Evolutionary conservation across 1,140 invertebrate species (phyloP).

Genomic region (Tetragnatha versicolor): DNA sequence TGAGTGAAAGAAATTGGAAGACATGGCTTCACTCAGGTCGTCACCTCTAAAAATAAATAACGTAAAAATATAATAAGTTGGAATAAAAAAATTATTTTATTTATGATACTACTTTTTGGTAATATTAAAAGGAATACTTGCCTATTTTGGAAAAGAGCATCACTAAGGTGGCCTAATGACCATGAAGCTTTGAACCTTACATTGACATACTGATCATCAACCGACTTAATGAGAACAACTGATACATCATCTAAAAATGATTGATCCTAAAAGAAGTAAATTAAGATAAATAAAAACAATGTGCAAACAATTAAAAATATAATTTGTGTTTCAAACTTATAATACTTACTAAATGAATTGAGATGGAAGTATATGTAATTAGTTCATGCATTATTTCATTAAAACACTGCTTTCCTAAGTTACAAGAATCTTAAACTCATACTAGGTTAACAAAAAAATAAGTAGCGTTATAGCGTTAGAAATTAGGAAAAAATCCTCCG

Average conservation of each 20-base stretch:
- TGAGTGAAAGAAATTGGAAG: conserved; percentile 73
- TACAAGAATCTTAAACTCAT: no score
- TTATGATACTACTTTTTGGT: not conserved
- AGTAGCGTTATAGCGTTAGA: no score
- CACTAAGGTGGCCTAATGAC: conserved; percentile 83
- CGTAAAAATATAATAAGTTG: not conserved
- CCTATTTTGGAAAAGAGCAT: conserved; percentile 75
- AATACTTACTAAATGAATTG: no score
- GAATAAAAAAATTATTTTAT: not conserved
- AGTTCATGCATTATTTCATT: no score
- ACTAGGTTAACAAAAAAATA: no score
- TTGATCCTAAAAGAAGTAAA: conserved; percentile 61
- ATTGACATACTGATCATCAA: conserved; percentile 71
- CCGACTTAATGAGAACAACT: conserved; percentile 72
- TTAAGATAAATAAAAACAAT: no score
- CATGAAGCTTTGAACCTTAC: conserved; percentile 82
- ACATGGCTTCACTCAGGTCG: conserved; percentile 71
- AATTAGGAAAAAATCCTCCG: no score
- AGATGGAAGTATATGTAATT: no score
- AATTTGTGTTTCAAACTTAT: no score
- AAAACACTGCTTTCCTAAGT: no score
- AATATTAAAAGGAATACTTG: conserved; percentile 60
- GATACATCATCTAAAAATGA: conserved; percentile 74
- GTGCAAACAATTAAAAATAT: no score
- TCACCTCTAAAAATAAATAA: conserved; percentile 42